phyloP scores from a whole-genome alignment of 1,140 invertebrate genomes.

The Mizuhopecten yessoensis region DNA sequence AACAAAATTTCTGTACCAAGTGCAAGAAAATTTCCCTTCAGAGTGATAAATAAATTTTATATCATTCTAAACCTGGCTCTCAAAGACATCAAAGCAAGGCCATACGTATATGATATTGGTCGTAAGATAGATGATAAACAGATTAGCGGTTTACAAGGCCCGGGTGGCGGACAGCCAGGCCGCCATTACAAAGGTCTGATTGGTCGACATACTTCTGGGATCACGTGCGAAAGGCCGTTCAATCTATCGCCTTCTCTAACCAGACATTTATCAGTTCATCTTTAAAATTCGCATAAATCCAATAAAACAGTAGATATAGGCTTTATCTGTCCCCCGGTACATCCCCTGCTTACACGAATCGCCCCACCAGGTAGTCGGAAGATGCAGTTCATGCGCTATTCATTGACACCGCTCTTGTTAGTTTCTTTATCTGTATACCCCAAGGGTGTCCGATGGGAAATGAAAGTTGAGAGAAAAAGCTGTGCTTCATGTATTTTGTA shows the following conservation, averaged over 20 bases:
- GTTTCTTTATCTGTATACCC: constrained; percentile 33
- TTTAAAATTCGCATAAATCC: constrained; percentile 39
- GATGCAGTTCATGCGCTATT: constrained; percentile 13
- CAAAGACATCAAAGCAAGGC: constrained; percentile 31
- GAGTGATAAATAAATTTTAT: constrained; percentile 28
- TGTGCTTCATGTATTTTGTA: constrained; percentile 39
- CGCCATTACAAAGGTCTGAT: constrained; percentile 2
- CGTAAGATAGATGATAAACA: constrained; percentile 33
- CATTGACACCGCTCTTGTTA: constrained; percentile 37
- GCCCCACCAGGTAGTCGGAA: constrained; percentile 5
- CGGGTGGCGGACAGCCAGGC: neutral
- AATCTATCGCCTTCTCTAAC: constrained; percentile 26
- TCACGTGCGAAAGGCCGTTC: constrained; percentile 36
- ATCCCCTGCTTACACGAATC: constrained; percentile 23
- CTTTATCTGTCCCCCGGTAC: constrained; percentile 11
- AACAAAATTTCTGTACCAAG: constrained; percentile 13
- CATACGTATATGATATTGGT: constrained; percentile 14
- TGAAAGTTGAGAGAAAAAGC: constrained; percentile 38
- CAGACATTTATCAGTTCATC: constrained; percentile 34
- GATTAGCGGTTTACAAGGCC: constrained; percentile 20
- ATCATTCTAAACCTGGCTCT: constrained; percentile 23
- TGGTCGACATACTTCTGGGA: neutral
- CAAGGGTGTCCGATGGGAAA: constrained; percentile 31
- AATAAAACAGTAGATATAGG: constrained; percentile 29
- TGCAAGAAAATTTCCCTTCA: neutral